Conservation (phyloP, 2,113 vertebrate species). For the Phyllostomus discolor region DNA sequence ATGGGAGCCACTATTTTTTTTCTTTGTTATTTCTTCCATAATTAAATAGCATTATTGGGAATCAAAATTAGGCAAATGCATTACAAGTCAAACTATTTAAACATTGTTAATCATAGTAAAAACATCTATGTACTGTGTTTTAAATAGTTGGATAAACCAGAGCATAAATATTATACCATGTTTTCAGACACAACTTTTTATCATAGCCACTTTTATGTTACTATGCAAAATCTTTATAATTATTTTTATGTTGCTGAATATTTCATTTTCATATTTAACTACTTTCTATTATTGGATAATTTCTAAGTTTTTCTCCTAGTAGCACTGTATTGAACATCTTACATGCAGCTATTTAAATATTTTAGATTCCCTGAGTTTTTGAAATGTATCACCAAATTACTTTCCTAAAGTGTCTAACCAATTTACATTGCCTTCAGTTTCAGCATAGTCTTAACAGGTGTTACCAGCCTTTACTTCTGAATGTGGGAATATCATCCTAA, state of each 20-base stretch:
- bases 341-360: background rate
- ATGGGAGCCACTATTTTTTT: background rate
- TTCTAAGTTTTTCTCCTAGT: conserved; percentile 34
- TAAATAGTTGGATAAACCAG: background rate
- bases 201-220: conserved; percentile 20
- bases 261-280: conserved; percentile 5
- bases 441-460: background rate
- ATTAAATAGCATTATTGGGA: conserved; percentile 31
- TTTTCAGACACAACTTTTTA: conserved; percentile 18
- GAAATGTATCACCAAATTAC: conserved; percentile 13
- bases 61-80: background rate
- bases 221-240: background rate
- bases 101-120: background rate
- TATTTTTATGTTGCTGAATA: conserved; percentile 26
- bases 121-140: background rate
- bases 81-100: conserved; percentile 42
- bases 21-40: background rate
- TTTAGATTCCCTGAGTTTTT: conserved; percentile 6
- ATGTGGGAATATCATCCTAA: background rate
- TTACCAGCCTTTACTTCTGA: background rate
- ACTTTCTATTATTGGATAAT: background rate
- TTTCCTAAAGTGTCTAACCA: background rate
- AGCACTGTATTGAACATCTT: background rate
- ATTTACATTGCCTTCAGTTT: background rate
- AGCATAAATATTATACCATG: background rate